A percentile compares a stretch with the other conserved stretches of the same genome.
phyloP scores from a whole-genome alignment of 2,797 vertebrate genomes.

The Vireo griseus region DNA sequence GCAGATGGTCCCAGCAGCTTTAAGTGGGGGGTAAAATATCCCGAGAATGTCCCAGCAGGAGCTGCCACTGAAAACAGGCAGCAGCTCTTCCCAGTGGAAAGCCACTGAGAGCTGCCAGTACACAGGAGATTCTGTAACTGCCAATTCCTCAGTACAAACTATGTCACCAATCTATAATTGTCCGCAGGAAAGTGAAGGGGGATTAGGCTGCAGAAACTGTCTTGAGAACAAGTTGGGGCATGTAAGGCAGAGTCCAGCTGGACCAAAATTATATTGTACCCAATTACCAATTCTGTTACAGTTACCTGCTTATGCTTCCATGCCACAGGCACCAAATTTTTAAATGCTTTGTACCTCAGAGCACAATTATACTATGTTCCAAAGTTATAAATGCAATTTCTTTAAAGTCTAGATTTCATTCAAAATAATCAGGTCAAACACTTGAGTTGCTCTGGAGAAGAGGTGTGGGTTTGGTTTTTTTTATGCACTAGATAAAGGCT shows the following conservation, averaged over 20 bases:
- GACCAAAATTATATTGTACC: neutral
- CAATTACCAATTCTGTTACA: neutral
- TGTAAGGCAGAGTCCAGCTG: neutral
- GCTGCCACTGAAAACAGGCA: neutral
- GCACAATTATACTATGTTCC: neutral
- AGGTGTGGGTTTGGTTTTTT: neutral
- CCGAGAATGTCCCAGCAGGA: conserved; percentile 5
- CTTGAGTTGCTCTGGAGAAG: neutral
- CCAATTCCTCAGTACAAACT: neutral
- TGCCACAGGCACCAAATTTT: neutral
- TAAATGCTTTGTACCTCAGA: neutral
- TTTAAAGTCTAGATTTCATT: neutral
- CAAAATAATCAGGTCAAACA: neutral
- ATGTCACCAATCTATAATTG: conserved; percentile 21
- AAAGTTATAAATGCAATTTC: neutral
- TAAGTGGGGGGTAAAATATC: neutral
- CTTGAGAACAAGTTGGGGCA: conserved; percentile 44
- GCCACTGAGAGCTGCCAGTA: neutral
- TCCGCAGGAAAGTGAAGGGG: neutral
- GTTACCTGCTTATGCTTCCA: neutral
- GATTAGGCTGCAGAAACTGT: conserved; percentile 18
- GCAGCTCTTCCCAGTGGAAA: neutral
- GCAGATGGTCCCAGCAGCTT: conserved; percentile 22
- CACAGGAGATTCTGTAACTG: neutral
- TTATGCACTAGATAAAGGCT: neutral